These are phyloP conservation scores for Labeo calbasu DNA, from an alignment of 2,797 vertebrate genomes.

Conservation along the genomic window DNA sequence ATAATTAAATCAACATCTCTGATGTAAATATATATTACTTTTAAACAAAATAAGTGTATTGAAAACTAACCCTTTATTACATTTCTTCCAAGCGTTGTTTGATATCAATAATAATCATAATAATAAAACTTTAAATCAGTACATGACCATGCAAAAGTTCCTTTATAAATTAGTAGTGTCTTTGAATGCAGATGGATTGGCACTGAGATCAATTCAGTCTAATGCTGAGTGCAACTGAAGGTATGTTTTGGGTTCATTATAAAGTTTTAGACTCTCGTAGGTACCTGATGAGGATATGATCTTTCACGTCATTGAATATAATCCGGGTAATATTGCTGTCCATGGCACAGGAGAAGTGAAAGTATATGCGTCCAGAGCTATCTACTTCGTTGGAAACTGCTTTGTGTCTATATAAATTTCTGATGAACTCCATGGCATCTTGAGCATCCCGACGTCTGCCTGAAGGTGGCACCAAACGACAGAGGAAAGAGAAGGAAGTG, in stretches of 20 bases:
- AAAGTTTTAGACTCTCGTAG: conserved; percentile 76
- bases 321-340: conserved; percentile 79
- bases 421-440: conserved; percentile 74
- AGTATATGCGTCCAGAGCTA: conserved; percentile 72
- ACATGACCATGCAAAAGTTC: no score
- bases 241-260: conserved; percentile 59
- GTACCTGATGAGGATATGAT: conserved; percentile 75
- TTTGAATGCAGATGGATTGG: neutral
- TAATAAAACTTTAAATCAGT: no score
- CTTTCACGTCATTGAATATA: conserved; percentile 77
- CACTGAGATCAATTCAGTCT: neutral
- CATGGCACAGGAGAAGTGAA: conserved; percentile 82
- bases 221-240: neutral
- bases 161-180: neutral
- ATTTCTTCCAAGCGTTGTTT: neutral
- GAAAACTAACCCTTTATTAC: neutral
- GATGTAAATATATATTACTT: neutral
- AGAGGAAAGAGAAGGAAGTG: conserved; percentile 8
- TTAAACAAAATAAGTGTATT: neutral
- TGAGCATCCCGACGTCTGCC: conserved; percentile 68
- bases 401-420: conserved; percentile 73
- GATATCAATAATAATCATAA: neutral
- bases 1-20: no score
- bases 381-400: conserved; percentile 43
- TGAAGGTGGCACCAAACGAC: conserved; percentile 54